Evolutionary conservation across 2,888 invertebrate species (phyloP), one percentile per base, ranked within the genome.

Genomic region (Yponomeuta evonymella): DNA sequence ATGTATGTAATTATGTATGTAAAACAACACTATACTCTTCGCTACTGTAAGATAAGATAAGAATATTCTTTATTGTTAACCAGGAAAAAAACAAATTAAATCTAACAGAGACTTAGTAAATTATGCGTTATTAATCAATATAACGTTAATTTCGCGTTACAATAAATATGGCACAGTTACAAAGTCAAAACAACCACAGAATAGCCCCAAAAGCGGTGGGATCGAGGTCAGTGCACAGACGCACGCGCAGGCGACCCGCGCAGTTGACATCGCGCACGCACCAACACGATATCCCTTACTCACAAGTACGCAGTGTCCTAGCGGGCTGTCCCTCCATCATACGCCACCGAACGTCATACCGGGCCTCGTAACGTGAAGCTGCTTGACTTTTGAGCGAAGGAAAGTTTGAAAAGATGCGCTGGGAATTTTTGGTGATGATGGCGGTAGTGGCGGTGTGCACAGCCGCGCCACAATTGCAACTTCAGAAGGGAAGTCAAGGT

Each of bases 391-490:
- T 58, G 15, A 15, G 15, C 15, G 51, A 58, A 15, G 15, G 2
- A 58, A 5, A 15, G 51, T 58, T 58, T 58, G 51, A 4, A 58
- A 11, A 30, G 5, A 67, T 69, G 69, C 69, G 69, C 30, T 69
- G 29, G n/a, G n/a, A 36, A 48, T 15, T 65, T 58, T 67, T 71
- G 70, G 64, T 73, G 67, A 58, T 71, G 30, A 30, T 71, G 67
- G 70, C 51, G 58, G 69, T 51, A 48, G 69, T 70, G 29, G 71
- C 63, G n/a, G n/a, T 62, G 33, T 62, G 62, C 62, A 62, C 67
- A 30, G 71, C 73, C 9, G 73, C 73, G 23, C 73, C 73, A 8
- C 72, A 72, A 33, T 58, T 51, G 30, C 23, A 69, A 33, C 62
- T 69, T 8, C 69, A 69, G 69, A 15, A 12, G 15, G 69, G 62